These are phyloP conservation scores for Chironomus tepperi DNA, from an alignment of 1,140 invertebrate species.

Conservation along the genomic window DNA sequence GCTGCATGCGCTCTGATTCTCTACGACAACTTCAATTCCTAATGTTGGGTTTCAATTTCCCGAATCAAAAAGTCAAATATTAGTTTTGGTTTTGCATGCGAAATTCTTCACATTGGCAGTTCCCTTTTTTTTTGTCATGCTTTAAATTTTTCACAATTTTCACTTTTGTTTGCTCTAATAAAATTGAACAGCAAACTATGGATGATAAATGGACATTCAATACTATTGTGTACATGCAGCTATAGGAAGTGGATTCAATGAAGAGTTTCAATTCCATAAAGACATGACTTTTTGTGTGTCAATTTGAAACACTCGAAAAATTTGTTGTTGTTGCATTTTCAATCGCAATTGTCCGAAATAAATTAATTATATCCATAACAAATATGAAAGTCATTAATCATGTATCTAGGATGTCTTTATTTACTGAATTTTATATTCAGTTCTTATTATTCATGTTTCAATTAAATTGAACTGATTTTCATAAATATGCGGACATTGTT, in stretches of 20 bases:
- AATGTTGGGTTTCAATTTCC: constrained; percentile 7
- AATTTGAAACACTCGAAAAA: constrained; percentile 8
- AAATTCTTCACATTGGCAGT: too few relatives aligned
- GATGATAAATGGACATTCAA: background rate
- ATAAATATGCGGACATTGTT: too few relatives aligned
- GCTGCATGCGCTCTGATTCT: background rate
- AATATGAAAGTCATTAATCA: background rate
- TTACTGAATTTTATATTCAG: background rate
- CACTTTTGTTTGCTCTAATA: too few relatives aligned
- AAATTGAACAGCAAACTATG: background rate
- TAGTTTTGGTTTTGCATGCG: background rate
- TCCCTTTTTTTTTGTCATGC: background rate
- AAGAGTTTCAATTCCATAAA: background rate
- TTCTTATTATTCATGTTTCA: too few relatives aligned
- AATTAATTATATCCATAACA: background rate
- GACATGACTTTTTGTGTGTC: background rate
- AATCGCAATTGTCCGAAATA: constrained; percentile 7
- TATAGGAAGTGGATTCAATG: too few relatives aligned
- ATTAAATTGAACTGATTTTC: too few relatives aligned
- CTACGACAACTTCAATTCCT: background rate
- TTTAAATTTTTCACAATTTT: background rate
- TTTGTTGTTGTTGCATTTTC: background rate
- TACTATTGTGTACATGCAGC: too few relatives aligned
- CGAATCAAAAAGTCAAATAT: constrained; percentile 5
- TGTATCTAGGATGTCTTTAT: background rate